Percentiles rank a stretch among this genome's conserved stretches.
Evolutionary conservation across 2,113 vertebrate species (phyloP).

Genomic region (Corapipo altera): DNA sequence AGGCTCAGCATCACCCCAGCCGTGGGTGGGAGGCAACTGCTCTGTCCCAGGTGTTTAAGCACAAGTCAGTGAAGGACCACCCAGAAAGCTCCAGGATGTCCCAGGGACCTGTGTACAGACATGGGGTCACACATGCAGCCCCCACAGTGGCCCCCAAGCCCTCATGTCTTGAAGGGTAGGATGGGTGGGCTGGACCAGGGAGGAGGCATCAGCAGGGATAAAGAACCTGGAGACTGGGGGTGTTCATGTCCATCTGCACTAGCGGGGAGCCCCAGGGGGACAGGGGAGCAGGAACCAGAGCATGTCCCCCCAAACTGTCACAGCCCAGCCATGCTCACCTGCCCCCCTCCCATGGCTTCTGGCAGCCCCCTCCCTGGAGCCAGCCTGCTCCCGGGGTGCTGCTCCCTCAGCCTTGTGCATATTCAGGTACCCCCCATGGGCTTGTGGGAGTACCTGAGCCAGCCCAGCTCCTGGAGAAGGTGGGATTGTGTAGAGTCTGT

Average conservation of each 20-base stretch:
- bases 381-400: background rate
- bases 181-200: background rate
- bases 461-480: background rate
- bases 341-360: accelerated
- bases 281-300: background rate
- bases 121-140: accelerated
- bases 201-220: background rate
- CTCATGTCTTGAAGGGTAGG: accelerated
- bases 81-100: background rate
- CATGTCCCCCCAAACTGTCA: accelerated
- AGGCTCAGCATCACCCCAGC: background rate
- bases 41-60: background rate
- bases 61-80: no score
- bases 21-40: accelerated
- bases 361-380: background rate
- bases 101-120: background rate
- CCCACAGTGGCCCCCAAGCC: background rate
- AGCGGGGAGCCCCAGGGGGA: accelerated
- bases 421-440: background rate
- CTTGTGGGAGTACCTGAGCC: background rate
- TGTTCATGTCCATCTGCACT: background rate
- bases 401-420: accelerated
- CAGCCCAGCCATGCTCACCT: background rate
- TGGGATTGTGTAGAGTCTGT: accelerated
- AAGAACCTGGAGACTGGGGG: background rate